These are phyloP conservation scores for Neotoma lepida DNA, from an alignment of 2,113 vertebrate genomes.

Conservation along the genomic window DNA sequence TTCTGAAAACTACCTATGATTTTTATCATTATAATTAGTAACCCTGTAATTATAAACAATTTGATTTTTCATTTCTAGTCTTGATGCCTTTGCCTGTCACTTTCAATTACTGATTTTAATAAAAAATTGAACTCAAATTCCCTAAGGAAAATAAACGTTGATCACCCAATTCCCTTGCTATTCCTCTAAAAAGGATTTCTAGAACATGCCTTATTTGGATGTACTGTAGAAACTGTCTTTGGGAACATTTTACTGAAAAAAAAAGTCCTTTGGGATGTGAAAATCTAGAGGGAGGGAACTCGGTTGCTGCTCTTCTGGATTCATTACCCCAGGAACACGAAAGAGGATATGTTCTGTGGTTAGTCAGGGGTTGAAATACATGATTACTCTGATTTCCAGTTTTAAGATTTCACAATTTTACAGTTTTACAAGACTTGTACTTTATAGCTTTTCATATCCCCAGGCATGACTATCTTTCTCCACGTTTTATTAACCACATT, in stretches of 20 bases:
- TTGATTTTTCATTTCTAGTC: constrained; percentile 42
- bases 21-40: not conserved
- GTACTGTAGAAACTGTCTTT: not conserved
- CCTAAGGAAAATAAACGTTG: not conserved
- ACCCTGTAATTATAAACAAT: not conserved
- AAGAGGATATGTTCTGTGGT: not conserved
- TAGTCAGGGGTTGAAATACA: not conserved
- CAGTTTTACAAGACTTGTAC: not conserved
- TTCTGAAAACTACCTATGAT: not conserved
- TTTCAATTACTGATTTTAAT: constrained; percentile 8
- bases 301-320: not conserved
- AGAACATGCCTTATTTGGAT: not conserved
- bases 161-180: not conserved
- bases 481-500: constrained; percentile 23
- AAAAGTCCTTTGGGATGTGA: not conserved
- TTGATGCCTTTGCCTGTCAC: not conserved
- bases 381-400: not conserved
- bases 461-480: constrained; percentile 23
- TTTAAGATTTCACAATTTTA: constrained; percentile 6
- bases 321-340: not conserved
- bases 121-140: constrained; percentile 8
- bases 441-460: not conserved
- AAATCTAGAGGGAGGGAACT: constrained; percentile 31
- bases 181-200: not conserved
- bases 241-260: constrained; percentile 13